Base-by-base conservation (phyloP, 2,113 vertebrate genomes). In the Crocuta crocuta region DNA sequence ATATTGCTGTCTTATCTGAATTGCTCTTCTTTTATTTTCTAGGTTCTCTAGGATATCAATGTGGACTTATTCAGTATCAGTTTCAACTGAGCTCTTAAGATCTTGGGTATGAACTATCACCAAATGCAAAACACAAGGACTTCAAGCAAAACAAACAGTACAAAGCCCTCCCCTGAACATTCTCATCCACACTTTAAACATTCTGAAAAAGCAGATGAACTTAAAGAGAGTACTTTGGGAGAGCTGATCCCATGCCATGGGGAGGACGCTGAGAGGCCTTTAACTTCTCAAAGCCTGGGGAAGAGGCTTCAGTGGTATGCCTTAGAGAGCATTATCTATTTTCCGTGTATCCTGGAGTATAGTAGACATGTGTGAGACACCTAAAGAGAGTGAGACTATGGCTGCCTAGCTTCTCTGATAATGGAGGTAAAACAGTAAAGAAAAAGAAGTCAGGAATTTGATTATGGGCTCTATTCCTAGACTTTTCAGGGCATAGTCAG, bases 11-110 rank as follows among this genome's bases (percentile, higher is more conserved):
- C 48, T 87, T 71, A 23, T 85, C 61, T 39, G 12, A 93, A 86
- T 13, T 73, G 5, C 10, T 97, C 53, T 19, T 5, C 4, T 65
- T 93, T 96, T 92, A 82, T 83, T 82, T 82, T 88, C 35, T 78
- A 65, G 21, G 9, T 28, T 28, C 50, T 71, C 61, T 2, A 73
- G 7, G 35, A 89, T 86, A 9, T 55, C 66, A 88, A 70, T n/a
- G 74, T 17, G 28, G 24, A 76, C 16, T 76, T 61, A 95, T 19
- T 71, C 79, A 48, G 45, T 91, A 82, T 65, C 10, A 58, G 12
- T 84, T 92, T 96, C 61, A 45, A 84, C n/a, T 71, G 33, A 89
- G 31, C 89, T 48, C 19, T 12, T 45, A 71, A 82, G 23, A n/a
- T 63, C n/a, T 74, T 21, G 7, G 7, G 11, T 80, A 6, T 35